Conservation (phyloP, 53 echinoderm and acorn worm species). For the Astropecten irregularis region DNA sequence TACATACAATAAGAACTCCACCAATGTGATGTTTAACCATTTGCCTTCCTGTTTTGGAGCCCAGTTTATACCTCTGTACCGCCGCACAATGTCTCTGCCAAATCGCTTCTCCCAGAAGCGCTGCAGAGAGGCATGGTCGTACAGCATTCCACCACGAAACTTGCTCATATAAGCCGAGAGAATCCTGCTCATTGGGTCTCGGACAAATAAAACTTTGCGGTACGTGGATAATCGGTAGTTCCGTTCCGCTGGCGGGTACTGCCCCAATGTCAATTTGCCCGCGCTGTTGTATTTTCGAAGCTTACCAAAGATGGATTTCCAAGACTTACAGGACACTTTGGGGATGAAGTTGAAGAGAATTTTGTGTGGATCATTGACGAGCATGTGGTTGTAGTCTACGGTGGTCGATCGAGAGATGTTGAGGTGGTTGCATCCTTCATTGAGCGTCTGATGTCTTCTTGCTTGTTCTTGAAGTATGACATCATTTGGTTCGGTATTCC, state of each 20-base stretch:
- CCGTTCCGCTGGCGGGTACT: conserved; percentile 17
- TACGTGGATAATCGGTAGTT: conserved; percentile 42
- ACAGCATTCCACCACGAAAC: conserved; percentile 6
- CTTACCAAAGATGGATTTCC: conserved; percentile 54
- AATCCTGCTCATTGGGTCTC: conserved; percentile 75
- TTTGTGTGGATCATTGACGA: conserved; percentile 72
- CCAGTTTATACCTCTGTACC: conserved; percentile 44
- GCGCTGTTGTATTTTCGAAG: conserved; percentile 3
- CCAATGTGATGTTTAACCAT: conserved; percentile 72
- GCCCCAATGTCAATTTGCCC: not conserved
- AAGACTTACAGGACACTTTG: conserved; percentile 75
- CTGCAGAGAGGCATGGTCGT: conserved; percentile 24
- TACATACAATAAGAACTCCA: conserved; percentile 68
- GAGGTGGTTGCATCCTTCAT: conserved; percentile 13
- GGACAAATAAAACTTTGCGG: conserved; percentile 79
- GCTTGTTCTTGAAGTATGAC: conserved; percentile 16
- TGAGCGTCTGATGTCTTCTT: not conserved
- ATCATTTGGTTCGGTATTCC: not conserved
- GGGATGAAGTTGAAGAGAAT: conserved; percentile 81
- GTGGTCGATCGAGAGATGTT: not conserved
- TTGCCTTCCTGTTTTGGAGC: not conserved
- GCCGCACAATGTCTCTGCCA: conserved; percentile 56
- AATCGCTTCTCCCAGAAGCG: conserved; percentile 66
- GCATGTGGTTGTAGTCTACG: not conserved
- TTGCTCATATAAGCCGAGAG: conserved; percentile 79